Conservation (phyloP, 2,797 vertebrate species). For the Amblyraja radiata region DNA sequence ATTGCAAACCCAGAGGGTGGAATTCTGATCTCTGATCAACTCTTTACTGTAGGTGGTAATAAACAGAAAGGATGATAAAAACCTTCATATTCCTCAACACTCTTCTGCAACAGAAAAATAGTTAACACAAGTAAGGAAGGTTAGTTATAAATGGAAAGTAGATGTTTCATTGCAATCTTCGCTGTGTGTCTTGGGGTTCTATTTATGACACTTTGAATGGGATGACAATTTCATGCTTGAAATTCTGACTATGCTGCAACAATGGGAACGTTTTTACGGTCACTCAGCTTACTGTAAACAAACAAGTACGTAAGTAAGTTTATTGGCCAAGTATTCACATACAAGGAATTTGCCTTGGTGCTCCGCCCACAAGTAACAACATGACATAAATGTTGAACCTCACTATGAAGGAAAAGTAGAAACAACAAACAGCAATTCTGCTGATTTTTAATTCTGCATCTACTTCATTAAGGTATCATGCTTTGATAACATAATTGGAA, state of each 20-base stretch:
- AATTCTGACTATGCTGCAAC: background rate
- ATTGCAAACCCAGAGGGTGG: background rate
- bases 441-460: background rate
- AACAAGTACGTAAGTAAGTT: no score
- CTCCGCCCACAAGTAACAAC: no score
- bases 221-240: background rate
- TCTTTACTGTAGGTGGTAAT: background rate
- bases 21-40: background rate
- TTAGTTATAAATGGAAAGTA: background rate
- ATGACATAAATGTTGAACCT: background rate
- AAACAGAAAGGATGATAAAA: constrained; percentile 13
- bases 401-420: background rate
- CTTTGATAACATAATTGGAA: background rate
- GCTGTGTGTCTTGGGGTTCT: background rate
- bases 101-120: background rate
- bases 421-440: background rate
- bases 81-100: background rate
- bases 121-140: background rate
- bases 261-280: background rate
- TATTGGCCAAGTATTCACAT: no score
- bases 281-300: background rate
- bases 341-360: no score
- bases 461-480: background rate
- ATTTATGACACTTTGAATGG: background rate
- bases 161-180: background rate